Base-by-base conservation (phyloP, 1,140 invertebrate species). In the Melitaea cinxia region DNA sequence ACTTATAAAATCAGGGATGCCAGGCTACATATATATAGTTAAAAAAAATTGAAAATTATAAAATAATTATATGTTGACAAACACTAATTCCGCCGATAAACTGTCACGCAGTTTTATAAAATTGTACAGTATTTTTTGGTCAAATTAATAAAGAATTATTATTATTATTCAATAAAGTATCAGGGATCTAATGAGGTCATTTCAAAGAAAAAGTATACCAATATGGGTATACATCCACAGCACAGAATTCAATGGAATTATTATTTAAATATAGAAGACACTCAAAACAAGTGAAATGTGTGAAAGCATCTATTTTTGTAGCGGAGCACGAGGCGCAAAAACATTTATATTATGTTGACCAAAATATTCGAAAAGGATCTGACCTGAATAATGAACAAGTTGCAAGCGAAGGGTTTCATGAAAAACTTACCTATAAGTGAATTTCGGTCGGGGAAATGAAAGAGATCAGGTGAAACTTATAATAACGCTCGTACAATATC, bases 371-470 rank as follows among this genome's bases (percentile, higher is more conserved):
- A 83, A 84, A 80, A 73, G 72, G 82, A 75, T 73, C 73, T 52
- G 65, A 47, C 61, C 67, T 82, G 73, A 86, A 84, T 84, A 86
- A 84, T 83, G 74, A 77, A 83, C 73, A 78, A 77, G 70, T 68
- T 68, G 42, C 35, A 67, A 66, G 66, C 74, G 70, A 83, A 86
- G 82, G 72, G 77, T 64, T 65, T 73, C 69, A 72, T 77, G 70
- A 57, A 82, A 45, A 79, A 82, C 7, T n/a, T 33, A 79, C 62
- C 73, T 73, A 79, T 73, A 82, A 78, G 69, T 73, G 73, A 78
- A 83, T 75, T 86, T 83, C 74, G 73, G 75, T 78, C 60, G 62
- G 58, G n/a, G 75, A 72, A 78, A 76, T 73, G 68, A 65, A 49
- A 56, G 2, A 47, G 42, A 47, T 47, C 42, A 47, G 42, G 42